A percentile compares a stretch with the other conserved stretches of the same genome.
Evolutionary conservation across 1,140 invertebrate species (phyloP).

Genomic region (Megalonaias nervosa): DNA sequence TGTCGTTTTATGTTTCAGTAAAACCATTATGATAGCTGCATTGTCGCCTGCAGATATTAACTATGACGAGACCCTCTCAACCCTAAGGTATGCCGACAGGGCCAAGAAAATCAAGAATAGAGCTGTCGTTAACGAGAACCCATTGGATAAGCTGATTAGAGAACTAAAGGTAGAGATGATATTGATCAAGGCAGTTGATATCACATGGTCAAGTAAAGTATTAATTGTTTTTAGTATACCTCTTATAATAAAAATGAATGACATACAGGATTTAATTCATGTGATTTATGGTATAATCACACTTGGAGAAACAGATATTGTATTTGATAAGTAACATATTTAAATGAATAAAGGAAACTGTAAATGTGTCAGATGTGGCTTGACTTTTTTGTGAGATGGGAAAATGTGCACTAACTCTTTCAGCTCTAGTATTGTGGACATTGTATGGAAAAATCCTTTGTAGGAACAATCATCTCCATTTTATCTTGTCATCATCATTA

Average conservation of each 20-base stretch:
- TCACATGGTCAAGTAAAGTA: neutral
- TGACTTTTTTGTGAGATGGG: too few relatives aligned
- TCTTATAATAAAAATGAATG: slow-evolving; percentile 3
- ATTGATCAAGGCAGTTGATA: neutral
- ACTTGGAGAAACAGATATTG: too few relatives aligned
- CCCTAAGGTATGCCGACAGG: slow-evolving; percentile 77
- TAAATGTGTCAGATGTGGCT: too few relatives aligned
- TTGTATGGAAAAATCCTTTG: too few relatives aligned
- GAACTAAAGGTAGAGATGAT: slow-evolving; percentile 64
- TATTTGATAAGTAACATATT: too few relatives aligned
- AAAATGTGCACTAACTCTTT: too few relatives aligned
- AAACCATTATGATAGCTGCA: slow-evolving; percentile 77
- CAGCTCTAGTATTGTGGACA: too few relatives aligned
- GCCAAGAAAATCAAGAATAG: slow-evolving; percentile 78
- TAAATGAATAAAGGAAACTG: too few relatives aligned
- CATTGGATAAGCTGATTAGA: slow-evolving; percentile 70
- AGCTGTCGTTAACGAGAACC: slow-evolving; percentile 74
- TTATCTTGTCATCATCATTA: too few relatives aligned
- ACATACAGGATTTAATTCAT: too few relatives aligned
- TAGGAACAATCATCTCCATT: too few relatives aligned
- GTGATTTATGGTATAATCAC: too few relatives aligned
- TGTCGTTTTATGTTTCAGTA: slow-evolving; percentile 53
- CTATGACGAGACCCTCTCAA: slow-evolving; percentile 78
- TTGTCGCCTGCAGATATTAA: slow-evolving; percentile 80
- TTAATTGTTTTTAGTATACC: neutral